Percentiles rank a stretch among this genome's conserved stretches.
These are phyloP conservation scores for Euphydryas editha DNA, from an alignment of 2,888 invertebrate genomes.

Conservation along the genomic window DNA sequence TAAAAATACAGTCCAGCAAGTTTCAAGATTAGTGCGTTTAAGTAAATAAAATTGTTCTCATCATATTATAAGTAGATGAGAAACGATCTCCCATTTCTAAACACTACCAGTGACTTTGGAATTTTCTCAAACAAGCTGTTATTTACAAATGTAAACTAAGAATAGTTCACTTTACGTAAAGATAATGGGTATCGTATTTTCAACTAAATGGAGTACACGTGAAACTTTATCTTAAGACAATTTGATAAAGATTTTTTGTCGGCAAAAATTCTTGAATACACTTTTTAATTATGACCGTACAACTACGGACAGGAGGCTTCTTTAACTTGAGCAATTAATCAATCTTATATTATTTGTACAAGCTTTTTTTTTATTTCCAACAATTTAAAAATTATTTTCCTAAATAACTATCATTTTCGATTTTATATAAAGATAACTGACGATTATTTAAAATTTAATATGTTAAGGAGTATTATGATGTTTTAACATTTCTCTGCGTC, in stretches of 20 bases:
- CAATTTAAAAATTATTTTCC: not conserved
- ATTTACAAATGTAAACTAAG: too few relatives aligned
- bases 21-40: too few relatives aligned
- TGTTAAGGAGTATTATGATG: too few relatives aligned
- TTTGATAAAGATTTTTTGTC: constrained; percentile 12
- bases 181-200: not conserved
- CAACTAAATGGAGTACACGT: constrained; percentile 11
- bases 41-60: not conserved
- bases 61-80: not conserved
- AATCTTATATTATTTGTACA: too few relatives aligned
- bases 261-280: constrained; percentile 18
- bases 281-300: constrained; percentile 17
- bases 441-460: not conserved
- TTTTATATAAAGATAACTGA: not conserved
- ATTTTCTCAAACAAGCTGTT: not conserved
- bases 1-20: too few relatives aligned
- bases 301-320: not conserved
- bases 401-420: not conserved
- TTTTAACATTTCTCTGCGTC: too few relatives aligned
- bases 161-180: not conserved
- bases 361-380: constrained; percentile 5
- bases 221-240: constrained; percentile 15
- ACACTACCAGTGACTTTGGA: not conserved
- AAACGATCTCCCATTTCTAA: too few relatives aligned
- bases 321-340: not conserved